These are phyloP conservation scores for Cyanistes caeruleus DNA, from an alignment of 2,113 vertebrate genomes.

Conservation along the genomic window DNA sequence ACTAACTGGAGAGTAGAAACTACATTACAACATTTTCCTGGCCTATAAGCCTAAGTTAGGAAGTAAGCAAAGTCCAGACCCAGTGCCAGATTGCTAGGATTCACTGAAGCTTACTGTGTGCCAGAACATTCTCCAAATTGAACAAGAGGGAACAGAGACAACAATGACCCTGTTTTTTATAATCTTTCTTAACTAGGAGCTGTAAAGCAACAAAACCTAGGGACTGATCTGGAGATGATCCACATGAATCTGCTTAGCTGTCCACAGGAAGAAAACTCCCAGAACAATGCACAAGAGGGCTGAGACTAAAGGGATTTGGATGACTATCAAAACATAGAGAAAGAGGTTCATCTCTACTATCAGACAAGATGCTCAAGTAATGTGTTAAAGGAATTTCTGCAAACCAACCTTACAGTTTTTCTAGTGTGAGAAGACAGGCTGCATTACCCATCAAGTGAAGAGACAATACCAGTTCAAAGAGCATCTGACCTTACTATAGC, in stretches of 20 bases:
- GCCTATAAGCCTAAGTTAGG: conserved; percentile 68
- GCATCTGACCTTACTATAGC: background rate
- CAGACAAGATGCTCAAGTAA: background rate
- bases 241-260: conserved; percentile 55
- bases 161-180: conserved; percentile 69
- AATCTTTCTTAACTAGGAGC: conserved; percentile 50
- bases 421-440: background rate
- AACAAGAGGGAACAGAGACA: conserved; percentile 73
- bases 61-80: conserved; percentile 73
- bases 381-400: conserved; percentile 30
- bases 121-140: conserved; percentile 78
- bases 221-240: conserved; percentile 57
- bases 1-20: conserved; percentile 73
- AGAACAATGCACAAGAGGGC: conserved; percentile 55
- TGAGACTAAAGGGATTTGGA: conserved; percentile 41
- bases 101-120: conserved; percentile 58
- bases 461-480: background rate
- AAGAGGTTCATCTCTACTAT: background rate
- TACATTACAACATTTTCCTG: conserved; percentile 82
- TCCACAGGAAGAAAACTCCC: conserved; percentile 63
- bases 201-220: conserved; percentile 45
- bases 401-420: conserved; percentile 6
- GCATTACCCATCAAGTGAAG: background rate
- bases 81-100: conserved; percentile 71
- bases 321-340: background rate